phyloP scores from a whole-genome alignment of 92 coral and sea anemone species.

The Zoanthus sansibaricus region DNA sequence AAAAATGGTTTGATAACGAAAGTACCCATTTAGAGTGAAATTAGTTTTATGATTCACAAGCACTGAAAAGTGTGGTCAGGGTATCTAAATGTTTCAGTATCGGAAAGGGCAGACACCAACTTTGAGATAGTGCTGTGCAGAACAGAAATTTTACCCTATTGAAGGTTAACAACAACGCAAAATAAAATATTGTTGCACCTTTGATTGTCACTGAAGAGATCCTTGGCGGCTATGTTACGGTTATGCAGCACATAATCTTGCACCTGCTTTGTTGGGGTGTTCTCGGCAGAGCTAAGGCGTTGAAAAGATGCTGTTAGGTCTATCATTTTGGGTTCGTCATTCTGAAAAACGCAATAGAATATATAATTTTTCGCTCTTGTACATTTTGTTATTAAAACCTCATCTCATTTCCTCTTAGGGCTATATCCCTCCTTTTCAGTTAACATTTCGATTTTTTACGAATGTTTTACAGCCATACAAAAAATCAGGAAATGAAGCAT shows the following conservation, averaged over 20 bases:
- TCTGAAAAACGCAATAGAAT: too few species aligned
- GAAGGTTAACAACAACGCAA: too few species aligned
- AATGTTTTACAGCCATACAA: background rate
- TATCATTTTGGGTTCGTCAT: too few species aligned
- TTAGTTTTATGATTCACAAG: too few species aligned
- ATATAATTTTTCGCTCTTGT: background rate
- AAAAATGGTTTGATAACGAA: too few species aligned
- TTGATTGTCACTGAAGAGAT: conserved; percentile 10
- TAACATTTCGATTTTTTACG: background rate
- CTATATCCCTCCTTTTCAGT: conserved; percentile 3
- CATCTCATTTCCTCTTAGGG: background rate
- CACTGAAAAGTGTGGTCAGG: too few species aligned
- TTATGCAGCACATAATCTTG: background rate
- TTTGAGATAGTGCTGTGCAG: too few species aligned
- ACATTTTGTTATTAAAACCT: conserved; percentile 2
- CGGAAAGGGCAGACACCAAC: too few species aligned
- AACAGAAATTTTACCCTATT: too few species aligned
- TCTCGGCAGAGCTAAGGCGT: conserved; percentile 49
- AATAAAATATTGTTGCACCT: background rate
- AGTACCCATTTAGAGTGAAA: too few species aligned
- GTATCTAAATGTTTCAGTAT: too few species aligned
- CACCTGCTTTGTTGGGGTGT: conserved; percentile 24
- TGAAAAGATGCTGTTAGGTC: background rate
- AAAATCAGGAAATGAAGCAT: background rate
- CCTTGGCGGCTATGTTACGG: conserved; percentile 29